Conservation (phyloP, 2,113 vertebrate genomes). For the Cheilinus undulatus region DNA sequence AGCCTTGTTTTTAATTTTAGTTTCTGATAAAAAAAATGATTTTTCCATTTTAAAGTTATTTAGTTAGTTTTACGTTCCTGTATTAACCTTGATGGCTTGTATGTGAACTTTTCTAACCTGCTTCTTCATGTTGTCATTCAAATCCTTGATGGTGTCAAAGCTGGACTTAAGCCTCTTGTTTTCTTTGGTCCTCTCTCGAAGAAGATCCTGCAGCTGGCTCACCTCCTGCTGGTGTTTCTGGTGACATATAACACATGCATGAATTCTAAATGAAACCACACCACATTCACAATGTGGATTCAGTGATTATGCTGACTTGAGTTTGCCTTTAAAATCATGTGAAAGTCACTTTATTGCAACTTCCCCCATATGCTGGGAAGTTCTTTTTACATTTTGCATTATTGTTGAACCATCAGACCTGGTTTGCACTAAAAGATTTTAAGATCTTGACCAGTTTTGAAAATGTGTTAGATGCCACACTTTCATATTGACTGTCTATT, state of each 20-base stretch:
- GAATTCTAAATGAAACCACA: background rate
- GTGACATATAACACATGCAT: background rate
- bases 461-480: no score
- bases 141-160: conserved; percentile 89
- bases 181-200: conserved; percentile 87
- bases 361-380: no score
- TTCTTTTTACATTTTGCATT: no score
- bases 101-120: conserved; percentile 77
- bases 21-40: background rate
- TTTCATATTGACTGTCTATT: no score
- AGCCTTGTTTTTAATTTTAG: no score
- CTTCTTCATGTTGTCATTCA: conserved; percentile 90
- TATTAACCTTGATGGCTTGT: background rate
- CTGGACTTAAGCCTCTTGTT: conserved; percentile 89
- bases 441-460: no score
- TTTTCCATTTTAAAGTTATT: no score
- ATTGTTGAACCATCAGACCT: no score
- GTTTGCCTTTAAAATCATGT: background rate
- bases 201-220: conserved; percentile 82
- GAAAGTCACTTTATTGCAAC: background rate
- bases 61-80: no score
- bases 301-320: background rate
- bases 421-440: no score
- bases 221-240: conserved; percentile 88
- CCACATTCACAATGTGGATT: background rate